phyloP scores from a whole-genome alignment of 2,888 invertebrate genomes.

The Ophioninae sp. region DNA sequence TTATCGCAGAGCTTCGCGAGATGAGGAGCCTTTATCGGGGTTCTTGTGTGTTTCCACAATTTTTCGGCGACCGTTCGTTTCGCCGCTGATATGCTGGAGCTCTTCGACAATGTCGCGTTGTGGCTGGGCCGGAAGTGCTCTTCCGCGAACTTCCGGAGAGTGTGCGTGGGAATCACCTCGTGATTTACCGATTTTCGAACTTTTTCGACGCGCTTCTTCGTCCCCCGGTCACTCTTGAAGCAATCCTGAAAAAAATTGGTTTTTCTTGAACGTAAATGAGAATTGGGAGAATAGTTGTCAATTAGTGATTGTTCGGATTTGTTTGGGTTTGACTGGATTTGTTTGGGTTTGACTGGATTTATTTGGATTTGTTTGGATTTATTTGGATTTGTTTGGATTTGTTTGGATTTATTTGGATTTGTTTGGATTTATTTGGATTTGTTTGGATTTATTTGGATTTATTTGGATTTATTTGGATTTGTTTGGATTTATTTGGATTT shows the following conservation, averaged over 20 bases:
- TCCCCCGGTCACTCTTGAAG: constrained; percentile 76
- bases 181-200: constrained; percentile 75
- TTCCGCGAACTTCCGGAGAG: constrained; percentile 90
- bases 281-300: not conserved
- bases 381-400: not conserved
- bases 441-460: not conserved
- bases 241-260: constrained; percentile 70
- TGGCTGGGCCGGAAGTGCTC: constrained; percentile 88
- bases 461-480: not conserved
- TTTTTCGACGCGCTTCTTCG: constrained; percentile 46
- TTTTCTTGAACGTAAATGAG: not conserved
- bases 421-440: not conserved
- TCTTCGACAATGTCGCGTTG: constrained; percentile 83
- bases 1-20: constrained; percentile 88
- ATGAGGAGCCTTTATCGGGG: constrained; percentile 91
- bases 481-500: no score
- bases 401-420: not conserved
- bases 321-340: not conserved
- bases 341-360: not conserved
- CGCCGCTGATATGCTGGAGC: constrained; percentile 86
- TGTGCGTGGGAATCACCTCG: constrained; percentile 84
- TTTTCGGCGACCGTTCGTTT: constrained; percentile 86
- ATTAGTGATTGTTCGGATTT: no score
- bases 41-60: constrained; percentile 91
- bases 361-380: not conserved